A percentile compares a stretch with the other conserved stretches of the same genome.
phyloP scores from a whole-genome alignment of 2,113 vertebrate genomes.

The Platycercus adscitus region DNA sequence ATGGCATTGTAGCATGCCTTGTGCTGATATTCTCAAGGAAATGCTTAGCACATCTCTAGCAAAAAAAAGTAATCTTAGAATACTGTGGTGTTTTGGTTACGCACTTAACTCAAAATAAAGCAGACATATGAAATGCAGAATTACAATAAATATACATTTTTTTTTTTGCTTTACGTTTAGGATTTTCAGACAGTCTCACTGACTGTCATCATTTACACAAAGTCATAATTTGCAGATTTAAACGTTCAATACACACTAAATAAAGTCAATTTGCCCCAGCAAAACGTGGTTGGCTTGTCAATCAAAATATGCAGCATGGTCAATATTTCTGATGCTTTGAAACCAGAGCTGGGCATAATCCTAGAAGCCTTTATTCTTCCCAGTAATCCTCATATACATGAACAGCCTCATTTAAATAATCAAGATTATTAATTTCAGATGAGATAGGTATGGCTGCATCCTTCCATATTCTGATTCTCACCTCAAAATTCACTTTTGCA shows the following conservation, averaged over 20 bases:
- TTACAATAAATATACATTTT: neutral
- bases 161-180: neutral
- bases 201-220: neutral
- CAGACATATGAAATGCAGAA: neutral
- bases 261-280: neutral
- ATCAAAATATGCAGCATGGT: neutral
- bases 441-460: neutral
- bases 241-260: fast-evolving
- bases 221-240: neutral
- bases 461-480: neutral
- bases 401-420: neutral
- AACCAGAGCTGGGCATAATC: neutral
- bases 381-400: neutral
- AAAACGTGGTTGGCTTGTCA: neutral
- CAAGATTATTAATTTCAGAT: neutral
- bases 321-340: neutral
- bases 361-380: neutral
- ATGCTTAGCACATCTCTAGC: neutral
- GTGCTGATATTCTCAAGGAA: neutral
- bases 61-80: neutral
- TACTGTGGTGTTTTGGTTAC: neutral
- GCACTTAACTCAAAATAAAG: neutral
- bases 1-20: neutral
- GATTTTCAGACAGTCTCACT: neutral
- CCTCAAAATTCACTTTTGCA: neutral